A percentile compares a stretch with the other conserved stretches of the same genome.
These are phyloP conservation scores for Eospalax fontanierii DNA, from an alignment of 2,797 vertebrate genomes.

Conservation along the genomic window DNA sequence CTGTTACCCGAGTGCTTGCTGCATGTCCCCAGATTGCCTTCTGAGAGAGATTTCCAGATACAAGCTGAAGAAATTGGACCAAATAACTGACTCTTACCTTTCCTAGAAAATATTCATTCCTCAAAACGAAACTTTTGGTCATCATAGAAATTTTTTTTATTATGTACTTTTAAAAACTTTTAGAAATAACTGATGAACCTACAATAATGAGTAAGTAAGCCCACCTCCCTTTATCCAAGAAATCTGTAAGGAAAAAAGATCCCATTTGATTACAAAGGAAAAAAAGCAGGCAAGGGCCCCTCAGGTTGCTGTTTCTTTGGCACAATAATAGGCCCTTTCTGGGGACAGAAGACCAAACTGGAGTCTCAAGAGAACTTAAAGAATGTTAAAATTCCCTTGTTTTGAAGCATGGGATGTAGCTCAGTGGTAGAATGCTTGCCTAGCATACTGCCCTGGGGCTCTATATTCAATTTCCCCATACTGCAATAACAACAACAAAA, in stretches of 20 bases:
- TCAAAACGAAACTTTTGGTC: constrained; percentile 32
- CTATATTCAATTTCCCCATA: not conserved
- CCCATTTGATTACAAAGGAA: not conserved
- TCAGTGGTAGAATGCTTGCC: too few species aligned
- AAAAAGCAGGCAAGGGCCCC: too few species aligned
- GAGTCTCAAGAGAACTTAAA: not conserved
- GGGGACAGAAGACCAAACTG: not conserved
- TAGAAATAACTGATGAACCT: constrained; percentile 28
- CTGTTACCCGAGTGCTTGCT: constrained; percentile 42
- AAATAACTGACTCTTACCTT: constrained; percentile 32
- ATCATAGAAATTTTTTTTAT: constrained; percentile 21
- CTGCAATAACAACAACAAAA: not conserved
- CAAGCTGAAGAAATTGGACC: constrained; percentile 49
- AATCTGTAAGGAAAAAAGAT: constrained; percentile 33
- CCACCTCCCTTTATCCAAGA: constrained; percentile 40
- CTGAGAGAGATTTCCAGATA: constrained; percentile 47
- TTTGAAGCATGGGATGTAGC: not conserved
- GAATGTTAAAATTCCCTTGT: not conserved
- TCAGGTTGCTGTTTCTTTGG: not conserved
- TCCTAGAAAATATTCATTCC: constrained; percentile 65
- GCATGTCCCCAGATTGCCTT: constrained; percentile 48
- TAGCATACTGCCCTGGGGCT: not conserved
- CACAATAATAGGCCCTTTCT: not conserved
- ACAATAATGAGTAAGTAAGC: not conserved
- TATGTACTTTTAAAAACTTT: constrained; percentile 40